phyloP scores from a whole-genome alignment of 2,797 vertebrate genomes.

The Aplochiton taeniatus region DNA sequence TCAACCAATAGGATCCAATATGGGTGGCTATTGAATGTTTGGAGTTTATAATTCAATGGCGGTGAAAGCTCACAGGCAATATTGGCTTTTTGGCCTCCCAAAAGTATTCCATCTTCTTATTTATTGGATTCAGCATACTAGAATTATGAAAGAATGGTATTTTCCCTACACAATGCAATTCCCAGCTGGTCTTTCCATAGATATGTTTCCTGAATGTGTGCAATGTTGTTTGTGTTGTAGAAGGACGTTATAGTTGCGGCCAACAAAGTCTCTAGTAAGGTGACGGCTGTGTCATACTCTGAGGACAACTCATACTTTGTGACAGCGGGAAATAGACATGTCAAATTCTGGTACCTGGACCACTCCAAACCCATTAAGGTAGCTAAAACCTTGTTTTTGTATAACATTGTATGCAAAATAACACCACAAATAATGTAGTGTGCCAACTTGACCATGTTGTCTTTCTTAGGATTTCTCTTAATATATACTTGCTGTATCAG shows the following conservation, averaged over 20 bases:
- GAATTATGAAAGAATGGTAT: no score
- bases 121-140: no score
- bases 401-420: no score
- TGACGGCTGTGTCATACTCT: slow-evolving; percentile 91
- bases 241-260: slow-evolving; percentile 89
- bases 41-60: background rate
- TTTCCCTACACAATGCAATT: no score
- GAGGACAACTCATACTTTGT: slow-evolving; percentile 96
- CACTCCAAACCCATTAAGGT: slow-evolving; percentile 91
- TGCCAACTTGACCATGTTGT: no score
- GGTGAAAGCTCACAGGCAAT: no score
- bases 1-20: background rate
- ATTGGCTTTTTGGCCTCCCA: no score
- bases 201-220: background rate
- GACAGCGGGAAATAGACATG: slow-evolving; percentile 90
- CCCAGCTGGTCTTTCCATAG: no score
- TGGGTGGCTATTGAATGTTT: background rate
- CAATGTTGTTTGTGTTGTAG: slow-evolving; percentile 60
- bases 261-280: slow-evolving; percentile 95
- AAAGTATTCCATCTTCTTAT: no score
- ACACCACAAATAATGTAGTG: no score
- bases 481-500: no score
- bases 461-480: no score
- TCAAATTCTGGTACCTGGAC: slow-evolving; percentile 96
- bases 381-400: background rate